Evolutionary conservation across 2,113 vertebrate genomes (phyloP).

Genomic region (Tragelaphus imberbis): DNA sequence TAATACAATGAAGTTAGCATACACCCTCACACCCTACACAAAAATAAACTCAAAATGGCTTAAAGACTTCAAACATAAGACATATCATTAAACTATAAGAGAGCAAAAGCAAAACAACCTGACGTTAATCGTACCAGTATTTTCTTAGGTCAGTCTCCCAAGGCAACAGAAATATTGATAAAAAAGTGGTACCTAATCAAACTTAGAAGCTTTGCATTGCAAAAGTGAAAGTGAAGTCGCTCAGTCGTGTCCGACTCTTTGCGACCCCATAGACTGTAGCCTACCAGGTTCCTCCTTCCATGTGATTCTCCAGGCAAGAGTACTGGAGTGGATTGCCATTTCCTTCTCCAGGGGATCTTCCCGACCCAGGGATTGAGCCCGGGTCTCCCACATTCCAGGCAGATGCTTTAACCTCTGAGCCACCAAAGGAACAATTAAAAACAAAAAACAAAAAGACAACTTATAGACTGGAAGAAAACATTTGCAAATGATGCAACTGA

Average conservation of each 20-base stretch:
- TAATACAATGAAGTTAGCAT: background rate
- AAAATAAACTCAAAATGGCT: background rate
- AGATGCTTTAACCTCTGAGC: too few species aligned
- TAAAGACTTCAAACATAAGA: background rate
- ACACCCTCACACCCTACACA: background rate
- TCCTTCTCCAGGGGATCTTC: too few species aligned
- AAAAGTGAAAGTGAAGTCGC: background rate
- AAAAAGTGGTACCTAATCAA: background rate
- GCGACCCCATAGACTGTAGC: too few species aligned
- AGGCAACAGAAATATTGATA: background rate
- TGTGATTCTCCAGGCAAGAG: too few species aligned
- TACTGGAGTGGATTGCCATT: too few species aligned
- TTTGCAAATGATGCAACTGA: background rate
- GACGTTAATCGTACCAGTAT: background rate
- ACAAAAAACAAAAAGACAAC: background rate
- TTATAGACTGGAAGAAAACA: background rate
- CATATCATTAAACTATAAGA: background rate
- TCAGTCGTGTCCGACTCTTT: too few species aligned
- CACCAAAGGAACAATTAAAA: background rate
- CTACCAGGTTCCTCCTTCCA: too few species aligned
- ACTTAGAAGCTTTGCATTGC: background rate
- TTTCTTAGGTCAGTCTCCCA: background rate
- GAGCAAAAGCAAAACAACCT: background rate
- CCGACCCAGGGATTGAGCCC: too few species aligned
- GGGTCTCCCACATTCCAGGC: too few species aligned